Base-by-base conservation (phyloP, 2,113 vertebrate species). In the Aplodontia rufa region DNA sequence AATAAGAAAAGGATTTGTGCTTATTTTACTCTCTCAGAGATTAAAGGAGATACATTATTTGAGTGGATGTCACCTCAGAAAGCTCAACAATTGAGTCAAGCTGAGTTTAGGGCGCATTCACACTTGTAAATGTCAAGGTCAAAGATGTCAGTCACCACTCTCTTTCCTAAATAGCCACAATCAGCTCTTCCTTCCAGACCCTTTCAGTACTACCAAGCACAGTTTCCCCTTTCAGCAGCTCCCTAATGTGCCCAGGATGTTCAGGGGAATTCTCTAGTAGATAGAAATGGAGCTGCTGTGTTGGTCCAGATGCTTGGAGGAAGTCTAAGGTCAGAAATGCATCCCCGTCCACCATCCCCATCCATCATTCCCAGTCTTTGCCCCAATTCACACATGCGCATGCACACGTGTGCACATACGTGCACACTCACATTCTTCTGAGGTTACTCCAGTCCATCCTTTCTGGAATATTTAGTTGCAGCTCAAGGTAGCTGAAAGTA, bases 1-100 rank as follows among this genome's bases (percentile, higher is more conserved):
- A 96, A 84, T 97, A 95, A 90, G 76, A 90, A 97, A 87, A 92
- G 71, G 76, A 93, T 97, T 94, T 95, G 30, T 49, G 35, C 17
- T 96, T 26, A 66, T 85, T 90, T 92, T 79, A 30, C 45, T 90
- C 62, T 88, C 2, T 3, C 9, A 85, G 45, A 92, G 88, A 87
- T 88, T 92, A 96, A 90, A 91, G 49, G 2, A 95, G 40, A n/a
- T n/a, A 32, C 60, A 69, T 14, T 62, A 1, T n/a, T 84, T 45
- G 6, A 80, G 49, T 37, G 62, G 47, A 83, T 83, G 80, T 95
- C 84, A 93, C 45, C 71, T 93, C 84, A 60, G 71, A 91, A 93
- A 92, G 13, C 8, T 90, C 69, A 90, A 80, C 14, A 53, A 81
- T 26, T 75, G 53, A 90, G 60, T 91, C 51, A 91, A 90, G 86